A percentile compares a stretch with the other conserved stretches of the same genome.
phyloP scores from a whole-genome alignment of 2,113 vertebrate genomes.

The Marmota flaviventris region DNA sequence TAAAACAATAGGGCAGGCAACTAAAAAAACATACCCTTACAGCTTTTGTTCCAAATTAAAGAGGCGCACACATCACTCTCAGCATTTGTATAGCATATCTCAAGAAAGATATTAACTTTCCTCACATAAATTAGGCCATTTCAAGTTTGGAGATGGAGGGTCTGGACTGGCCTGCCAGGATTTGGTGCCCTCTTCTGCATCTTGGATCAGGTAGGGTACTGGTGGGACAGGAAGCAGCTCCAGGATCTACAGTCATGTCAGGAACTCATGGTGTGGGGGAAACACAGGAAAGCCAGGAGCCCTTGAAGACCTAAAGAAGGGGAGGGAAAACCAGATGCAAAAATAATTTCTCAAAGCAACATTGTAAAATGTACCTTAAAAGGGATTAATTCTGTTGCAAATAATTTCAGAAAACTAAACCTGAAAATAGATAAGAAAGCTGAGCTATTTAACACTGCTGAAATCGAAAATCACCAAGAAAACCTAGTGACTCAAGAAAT shows the following conservation, averaged over 20 bases:
- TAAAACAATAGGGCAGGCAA: neutral
- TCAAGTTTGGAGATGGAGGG: neutral
- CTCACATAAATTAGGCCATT: neutral
- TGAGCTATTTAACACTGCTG: neutral
- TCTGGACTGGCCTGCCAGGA: no score
- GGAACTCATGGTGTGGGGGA: no score
- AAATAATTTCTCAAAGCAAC: neutral
- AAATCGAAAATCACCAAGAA: neutral
- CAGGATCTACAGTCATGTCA: neutral
- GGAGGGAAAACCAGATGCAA: neutral
- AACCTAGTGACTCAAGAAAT: neutral
- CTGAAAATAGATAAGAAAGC: neutral
- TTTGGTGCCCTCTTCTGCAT: neutral
- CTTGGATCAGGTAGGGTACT: neutral
- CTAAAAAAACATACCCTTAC: neutral
- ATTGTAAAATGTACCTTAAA: neutral
- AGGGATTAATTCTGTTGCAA: neutral
- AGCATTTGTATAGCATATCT: neutral
- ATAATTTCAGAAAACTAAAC: conserved; percentile 4
- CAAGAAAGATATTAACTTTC: neutral
- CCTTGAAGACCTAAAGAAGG: neutral
- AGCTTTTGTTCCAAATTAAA: neutral
- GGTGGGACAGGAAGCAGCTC: no score
- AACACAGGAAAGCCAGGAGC: neutral
- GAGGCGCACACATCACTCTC: neutral